Evolutionary conservation across 2,888 invertebrate genomes (phyloP).

Genomic region (Epistrophe grossulariae): DNA sequence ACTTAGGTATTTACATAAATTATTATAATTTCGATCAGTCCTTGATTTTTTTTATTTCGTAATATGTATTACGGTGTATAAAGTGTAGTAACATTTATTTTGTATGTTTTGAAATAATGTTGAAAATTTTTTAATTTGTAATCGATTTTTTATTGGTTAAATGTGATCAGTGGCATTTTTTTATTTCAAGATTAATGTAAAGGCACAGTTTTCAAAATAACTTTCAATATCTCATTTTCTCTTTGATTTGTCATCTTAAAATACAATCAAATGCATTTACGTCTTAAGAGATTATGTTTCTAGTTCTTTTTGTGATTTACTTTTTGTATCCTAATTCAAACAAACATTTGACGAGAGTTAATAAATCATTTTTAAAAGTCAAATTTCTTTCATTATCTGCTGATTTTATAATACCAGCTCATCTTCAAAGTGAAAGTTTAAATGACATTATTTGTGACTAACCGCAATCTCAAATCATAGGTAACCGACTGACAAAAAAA

Average conservation of each 20-base stretch:
- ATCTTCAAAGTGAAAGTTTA: slow-evolving; percentile 53
- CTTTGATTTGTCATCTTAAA: background rate
- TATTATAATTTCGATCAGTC: slow-evolving; percentile 68
- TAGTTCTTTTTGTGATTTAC: slow-evolving; percentile 3
- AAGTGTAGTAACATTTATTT: background rate
- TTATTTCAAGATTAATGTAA: background rate
- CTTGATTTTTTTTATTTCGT: slow-evolving; percentile 38
- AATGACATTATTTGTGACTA: slow-evolving; percentile 36
- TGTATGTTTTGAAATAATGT: background rate
- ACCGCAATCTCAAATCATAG: slow-evolving; percentile 28
- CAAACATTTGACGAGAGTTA: slow-evolving; percentile 24
- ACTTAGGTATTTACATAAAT: slow-evolving; percentile 59
- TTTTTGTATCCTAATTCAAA: background rate
- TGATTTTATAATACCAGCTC: slow-evolving; percentile 47
- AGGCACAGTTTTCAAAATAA: background rate
- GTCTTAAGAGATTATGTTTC: slow-evolving; percentile 16
- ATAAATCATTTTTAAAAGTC: slow-evolving; percentile 62
- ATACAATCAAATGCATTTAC: background rate
- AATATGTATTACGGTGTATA: background rate
- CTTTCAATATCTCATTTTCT: background rate
- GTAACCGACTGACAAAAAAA: background rate
- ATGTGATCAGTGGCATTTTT: background rate
- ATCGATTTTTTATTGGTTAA: background rate
- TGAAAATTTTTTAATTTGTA: background rate
- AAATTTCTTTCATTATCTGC: slow-evolving; percentile 59